Percentiles rank a stretch among this genome's conserved stretches.
Conservation (phyloP, 2,888 invertebrate species). For the Drosophila peninsularis region DNA sequence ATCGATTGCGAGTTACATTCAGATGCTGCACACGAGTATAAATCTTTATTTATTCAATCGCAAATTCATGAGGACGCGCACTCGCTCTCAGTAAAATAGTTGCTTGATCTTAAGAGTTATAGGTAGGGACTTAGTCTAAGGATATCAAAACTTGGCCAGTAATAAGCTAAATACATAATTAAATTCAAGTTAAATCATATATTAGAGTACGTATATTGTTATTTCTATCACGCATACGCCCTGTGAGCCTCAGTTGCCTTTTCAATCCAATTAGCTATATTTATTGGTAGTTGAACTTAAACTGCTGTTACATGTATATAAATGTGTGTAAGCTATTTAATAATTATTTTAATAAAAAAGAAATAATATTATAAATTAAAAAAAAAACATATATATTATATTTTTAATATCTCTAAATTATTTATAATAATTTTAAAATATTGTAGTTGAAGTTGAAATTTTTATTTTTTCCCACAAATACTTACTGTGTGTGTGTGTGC, state of each 20-base stretch:
- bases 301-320: constrained; percentile 8
- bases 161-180: neutral
- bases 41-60: constrained; percentile 32
- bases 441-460: neutral
- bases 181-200: neutral
- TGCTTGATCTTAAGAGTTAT: constrained; percentile 20
- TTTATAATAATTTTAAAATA: neutral
- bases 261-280: constrained; percentile 2
- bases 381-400: neutral
- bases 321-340: constrained; percentile 6
- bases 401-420: neutral
- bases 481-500: constrained; percentile 4
- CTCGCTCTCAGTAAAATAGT: constrained; percentile 27
- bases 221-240: constrained; percentile 8
- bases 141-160: neutral
- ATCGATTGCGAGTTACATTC: constrained; percentile 33
- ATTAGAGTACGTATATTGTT: neutral
- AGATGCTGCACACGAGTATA: neutral
- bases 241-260: constrained; percentile 3
- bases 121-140: neutral
- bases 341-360: constrained; percentile 6
- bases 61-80: neutral
- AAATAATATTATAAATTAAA: neutral
- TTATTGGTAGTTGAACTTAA: constrained; percentile 4
- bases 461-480: constrained; percentile 51